Evolutionary conservation across 2,888 invertebrate genomes (phyloP).

Genomic region (Xanthia togata): DNA sequence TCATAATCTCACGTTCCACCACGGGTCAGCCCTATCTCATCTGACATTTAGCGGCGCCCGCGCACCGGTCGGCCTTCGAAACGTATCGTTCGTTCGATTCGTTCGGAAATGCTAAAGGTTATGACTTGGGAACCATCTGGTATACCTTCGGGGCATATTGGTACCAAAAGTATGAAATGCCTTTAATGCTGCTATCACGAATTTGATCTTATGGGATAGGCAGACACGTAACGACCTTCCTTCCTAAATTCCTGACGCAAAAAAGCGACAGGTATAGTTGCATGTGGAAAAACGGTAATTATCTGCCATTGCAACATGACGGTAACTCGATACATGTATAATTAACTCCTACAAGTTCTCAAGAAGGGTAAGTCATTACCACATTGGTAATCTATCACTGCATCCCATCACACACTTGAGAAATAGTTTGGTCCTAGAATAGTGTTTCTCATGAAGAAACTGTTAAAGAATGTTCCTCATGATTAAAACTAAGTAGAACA

Average conservation of each 20-base stretch:
- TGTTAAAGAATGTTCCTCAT: not conserved
- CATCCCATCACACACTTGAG: conserved; percentile 1
- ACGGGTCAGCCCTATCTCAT: conserved; percentile 61
- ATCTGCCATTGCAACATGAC: conserved; percentile 3
- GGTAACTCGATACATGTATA: conserved; percentile 18
- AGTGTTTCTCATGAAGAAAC: not conserved
- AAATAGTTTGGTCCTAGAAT: conserved; percentile 6
- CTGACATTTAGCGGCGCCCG: conserved; percentile 71
- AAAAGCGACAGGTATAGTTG: conserved; percentile 11
- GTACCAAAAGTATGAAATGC: conserved; percentile 42
- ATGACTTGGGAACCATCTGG: conserved; percentile 65
- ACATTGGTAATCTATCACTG: conserved; percentile 20
- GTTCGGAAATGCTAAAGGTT: conserved; percentile 68
- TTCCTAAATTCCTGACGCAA: conserved; percentile 27
- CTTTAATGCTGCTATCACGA: conserved; percentile 42
- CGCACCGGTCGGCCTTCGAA: conserved; percentile 70
- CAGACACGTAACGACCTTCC: conserved; percentile 15
- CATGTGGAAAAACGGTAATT: conserved; percentile 38
- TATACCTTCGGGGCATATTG: conserved; percentile 50
- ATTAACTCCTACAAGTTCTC: conserved; percentile 44
- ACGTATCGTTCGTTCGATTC: conserved; percentile 64
- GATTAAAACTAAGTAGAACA: not conserved
- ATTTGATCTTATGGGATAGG: conserved; percentile 41
- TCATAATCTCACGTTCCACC: conserved; percentile 13
- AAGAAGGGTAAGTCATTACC: conserved; percentile 20